Percentiles rank a stretch among this genome's conserved stretches.
phyloP scores from a whole-genome alignment of 1,140 invertebrate genomes.

The Conopomorpha cramerella region DNA sequence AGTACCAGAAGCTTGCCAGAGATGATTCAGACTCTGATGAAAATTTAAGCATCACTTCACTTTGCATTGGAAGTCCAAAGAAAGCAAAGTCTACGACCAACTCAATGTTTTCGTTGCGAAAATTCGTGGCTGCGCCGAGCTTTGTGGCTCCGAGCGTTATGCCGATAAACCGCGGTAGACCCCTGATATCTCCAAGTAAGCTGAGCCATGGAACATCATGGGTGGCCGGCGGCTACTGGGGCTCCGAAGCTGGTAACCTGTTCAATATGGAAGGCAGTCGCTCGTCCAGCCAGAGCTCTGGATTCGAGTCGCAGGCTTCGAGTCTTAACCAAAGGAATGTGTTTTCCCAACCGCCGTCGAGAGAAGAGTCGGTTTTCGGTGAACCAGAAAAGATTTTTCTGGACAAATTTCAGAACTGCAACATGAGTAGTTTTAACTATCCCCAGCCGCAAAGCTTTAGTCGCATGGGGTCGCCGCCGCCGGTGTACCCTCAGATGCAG shows the following conservation, averaged over 20 bases:
- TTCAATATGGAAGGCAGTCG: conserved; percentile 43
- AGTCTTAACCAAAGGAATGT: conserved; percentile 41
- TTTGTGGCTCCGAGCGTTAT: conserved; percentile 38
- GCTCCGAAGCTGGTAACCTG: conserved; percentile 35
- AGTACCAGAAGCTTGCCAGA: conserved; percentile 36
- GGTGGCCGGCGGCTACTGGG: conserved; percentile 59
- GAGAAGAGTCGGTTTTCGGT: conserved; percentile 43
- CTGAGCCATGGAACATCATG: conserved; percentile 51
- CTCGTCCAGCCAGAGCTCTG: conserved; percentile 59
- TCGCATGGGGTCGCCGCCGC: conserved; percentile 30
- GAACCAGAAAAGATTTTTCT: conserved; percentile 28
- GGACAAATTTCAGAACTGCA: conserved; percentile 27
- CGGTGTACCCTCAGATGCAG: conserved; percentile 47
- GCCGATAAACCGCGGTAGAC: conserved; percentile 32
- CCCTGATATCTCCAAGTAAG: conserved; percentile 52
- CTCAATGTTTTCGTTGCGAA: conserved; percentile 41
- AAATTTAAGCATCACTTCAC: conserved; percentile 50
- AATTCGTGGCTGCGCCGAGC: conserved; percentile 46
- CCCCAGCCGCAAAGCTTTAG: conserved; percentile 21
- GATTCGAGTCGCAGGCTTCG: conserved; percentile 54
- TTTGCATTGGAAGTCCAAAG: conserved; percentile 40
- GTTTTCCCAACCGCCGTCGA: conserved; percentile 45
- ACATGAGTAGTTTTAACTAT: conserved; percentile 15
- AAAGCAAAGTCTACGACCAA: conserved; percentile 25
- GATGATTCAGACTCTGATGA: conserved; percentile 51